A percentile compares a stretch with the other conserved stretches of the same genome.
Conservation (phyloP, 2,797 vertebrate species). For the Hyperoplus immaculatus region DNA sequence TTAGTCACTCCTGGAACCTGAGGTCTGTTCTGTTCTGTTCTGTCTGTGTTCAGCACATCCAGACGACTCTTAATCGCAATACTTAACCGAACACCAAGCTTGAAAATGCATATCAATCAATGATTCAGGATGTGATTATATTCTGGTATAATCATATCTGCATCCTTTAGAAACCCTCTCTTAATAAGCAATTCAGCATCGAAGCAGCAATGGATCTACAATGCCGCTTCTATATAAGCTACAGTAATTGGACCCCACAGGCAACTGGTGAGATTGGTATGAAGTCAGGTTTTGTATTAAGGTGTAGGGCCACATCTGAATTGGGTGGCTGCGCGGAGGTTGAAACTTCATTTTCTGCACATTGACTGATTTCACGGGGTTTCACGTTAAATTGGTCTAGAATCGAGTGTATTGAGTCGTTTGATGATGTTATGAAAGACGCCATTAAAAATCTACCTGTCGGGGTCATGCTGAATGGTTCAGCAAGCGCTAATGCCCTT, state of each 20-base stretch:
- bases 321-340: conserved; percentile 59
- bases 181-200: conserved; percentile 52
- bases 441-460: conserved; percentile 78
- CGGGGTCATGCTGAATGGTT: conserved; percentile 72
- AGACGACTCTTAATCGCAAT: conserved; percentile 37
- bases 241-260: conserved; percentile 60
- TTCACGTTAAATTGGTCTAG: conserved; percentile 77
- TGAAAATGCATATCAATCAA: conserved; percentile 38
- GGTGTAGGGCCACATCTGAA: conserved; percentile 69
- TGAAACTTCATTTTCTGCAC: conserved; percentile 78
- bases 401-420: conserved; percentile 74
- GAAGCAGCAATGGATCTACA: conserved; percentile 47
- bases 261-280: conserved; percentile 49
- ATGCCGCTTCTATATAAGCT: conserved; percentile 36
- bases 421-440: conserved; percentile 81
- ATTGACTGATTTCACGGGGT: conserved; percentile 78
- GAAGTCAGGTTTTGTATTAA: conserved; percentile 56
- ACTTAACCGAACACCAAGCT: conserved; percentile 34
- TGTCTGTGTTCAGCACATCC: conserved; percentile 17
- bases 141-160: conserved; percentile 70
- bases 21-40: conserved; percentile 4
- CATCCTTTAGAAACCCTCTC: conserved; percentile 54
- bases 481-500: conserved; percentile 66
- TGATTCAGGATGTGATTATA: conserved; percentile 54
- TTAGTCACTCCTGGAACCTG: background rate